These are phyloP conservation scores for Echiichthys vipera DNA, from an alignment of 2,797 vertebrate genomes.

Conservation along the genomic window DNA sequence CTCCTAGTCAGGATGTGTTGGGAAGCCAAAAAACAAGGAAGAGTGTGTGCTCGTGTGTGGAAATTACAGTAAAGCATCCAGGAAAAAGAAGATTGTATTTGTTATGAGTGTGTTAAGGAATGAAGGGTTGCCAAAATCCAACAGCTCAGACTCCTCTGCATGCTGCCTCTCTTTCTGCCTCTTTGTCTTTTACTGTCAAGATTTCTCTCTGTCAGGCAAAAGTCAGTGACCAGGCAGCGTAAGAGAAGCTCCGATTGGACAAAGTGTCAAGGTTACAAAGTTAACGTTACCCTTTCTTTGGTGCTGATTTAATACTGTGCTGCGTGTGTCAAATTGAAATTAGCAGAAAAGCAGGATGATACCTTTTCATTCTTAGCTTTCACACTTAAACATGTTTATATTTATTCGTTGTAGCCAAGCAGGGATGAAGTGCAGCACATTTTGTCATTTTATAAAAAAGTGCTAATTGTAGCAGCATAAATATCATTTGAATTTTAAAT, in stretches of 20 bases:
- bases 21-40: slow-evolving; percentile 16
- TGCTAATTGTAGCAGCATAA: neutral
- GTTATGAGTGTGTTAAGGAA: slow-evolving; percentile 24
- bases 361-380: neutral
- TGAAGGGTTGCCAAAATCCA: slow-evolving; percentile 52
- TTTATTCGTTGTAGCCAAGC: neutral
- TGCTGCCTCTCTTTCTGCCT: slow-evolving; percentile 36
- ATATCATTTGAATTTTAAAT: slow-evolving; percentile 17
- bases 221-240: slow-evolving; percentile 31
- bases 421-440: slow-evolving; percentile 15
- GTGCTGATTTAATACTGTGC: slow-evolving; percentile 22
- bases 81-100: slow-evolving; percentile 26
- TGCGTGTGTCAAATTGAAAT: slow-evolving; percentile 5
- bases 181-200: slow-evolving; percentile 60
- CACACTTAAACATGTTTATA: neutral
- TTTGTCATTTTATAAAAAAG: neutral
- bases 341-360: slow-evolving; percentile 4
- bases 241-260: slow-evolving; percentile 35
- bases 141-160: slow-evolving; percentile 57
- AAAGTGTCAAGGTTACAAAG: slow-evolving; percentile 49
- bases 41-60: neutral
- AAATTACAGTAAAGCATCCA: slow-evolving; percentile 28
- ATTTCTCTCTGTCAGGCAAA: slow-evolving; percentile 44
- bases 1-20: slow-evolving; percentile 41
- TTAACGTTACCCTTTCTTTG: slow-evolving; percentile 10